Percentiles rank a stretch among this genome's conserved stretches.
Evolutionary conservation across 2,113 vertebrate species (phyloP).

Genomic region (Bubalus kerabau): DNA sequence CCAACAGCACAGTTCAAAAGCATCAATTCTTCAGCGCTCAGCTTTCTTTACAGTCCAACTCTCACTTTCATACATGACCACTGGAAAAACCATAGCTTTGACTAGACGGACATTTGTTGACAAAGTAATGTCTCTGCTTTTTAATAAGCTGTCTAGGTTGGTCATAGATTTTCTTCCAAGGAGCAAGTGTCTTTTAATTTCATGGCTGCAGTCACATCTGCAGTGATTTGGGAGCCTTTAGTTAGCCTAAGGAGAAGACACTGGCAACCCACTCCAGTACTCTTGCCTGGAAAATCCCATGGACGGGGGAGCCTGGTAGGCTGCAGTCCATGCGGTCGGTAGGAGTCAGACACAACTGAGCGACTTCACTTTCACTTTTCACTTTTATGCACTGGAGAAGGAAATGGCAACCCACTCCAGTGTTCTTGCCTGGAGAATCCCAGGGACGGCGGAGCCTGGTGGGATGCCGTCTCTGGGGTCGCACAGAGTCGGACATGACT

Average conservation of each 20-base stretch:
- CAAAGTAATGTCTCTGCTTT: neutral
- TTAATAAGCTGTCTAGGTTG: neutral
- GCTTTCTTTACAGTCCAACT: neutral
- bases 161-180: neutral
- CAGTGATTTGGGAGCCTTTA: neutral
- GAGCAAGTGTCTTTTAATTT: neutral
- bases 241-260: neutral
- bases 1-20: neutral
- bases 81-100: neutral
- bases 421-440: too few relatives aligned
- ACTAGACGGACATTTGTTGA: neutral
- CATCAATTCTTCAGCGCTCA: accelerated
- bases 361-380: too few relatives aligned
- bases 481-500: too few relatives aligned
- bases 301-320: too few relatives aligned
- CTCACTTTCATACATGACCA: neutral
- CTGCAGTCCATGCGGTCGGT: too few relatives aligned
- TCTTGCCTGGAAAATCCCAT: too few relatives aligned
- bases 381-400: too few relatives aligned
- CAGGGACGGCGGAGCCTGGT: too few relatives aligned
- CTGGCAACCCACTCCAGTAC: too few relatives aligned
- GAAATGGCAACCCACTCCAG: too few relatives aligned
- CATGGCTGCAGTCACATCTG: neutral
- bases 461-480: too few relatives aligned
- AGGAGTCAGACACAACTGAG: too few relatives aligned